Percentiles rank a stretch among this genome's conserved stretches.
These are phyloP conservation scores for Catotricha subobsoleta DNA, from an alignment of 2,888 invertebrate genomes.

Conservation along the genomic window DNA sequence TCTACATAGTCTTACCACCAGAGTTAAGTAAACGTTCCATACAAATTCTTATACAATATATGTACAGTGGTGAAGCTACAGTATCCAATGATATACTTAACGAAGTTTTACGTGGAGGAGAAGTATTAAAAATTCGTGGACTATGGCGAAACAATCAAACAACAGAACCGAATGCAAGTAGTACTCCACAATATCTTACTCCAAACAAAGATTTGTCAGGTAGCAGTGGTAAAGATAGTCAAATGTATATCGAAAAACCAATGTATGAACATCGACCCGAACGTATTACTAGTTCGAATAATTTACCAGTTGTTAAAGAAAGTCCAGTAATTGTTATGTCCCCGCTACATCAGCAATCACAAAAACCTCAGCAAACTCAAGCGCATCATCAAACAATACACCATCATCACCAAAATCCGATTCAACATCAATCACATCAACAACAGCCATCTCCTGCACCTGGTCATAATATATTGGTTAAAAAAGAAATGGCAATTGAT, in stretches of 20 bases:
- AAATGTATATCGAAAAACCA: neutral
- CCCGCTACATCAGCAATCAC: conserved; percentile 17
- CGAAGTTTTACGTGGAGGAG: conserved; percentile 63
- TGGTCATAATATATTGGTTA: neutral
- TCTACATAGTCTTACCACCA: conserved; percentile 59
- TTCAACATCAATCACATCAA: conserved; percentile 9
- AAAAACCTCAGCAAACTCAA: conserved; percentile 12
- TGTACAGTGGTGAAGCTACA: conserved; percentile 64
- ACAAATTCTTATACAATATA: conserved; percentile 66
- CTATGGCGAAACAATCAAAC: conserved; percentile 40
- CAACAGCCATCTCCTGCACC: neutral
- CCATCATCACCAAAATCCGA: conserved; percentile 9
- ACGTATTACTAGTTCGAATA: neutral
- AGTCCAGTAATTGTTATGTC: conserved; percentile 28
- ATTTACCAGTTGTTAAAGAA: conserved; percentile 17
- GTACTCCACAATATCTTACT: conserved; percentile 3
- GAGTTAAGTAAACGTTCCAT: conserved; percentile 64
- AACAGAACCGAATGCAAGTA: conserved; percentile 1
- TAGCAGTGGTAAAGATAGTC: neutral
- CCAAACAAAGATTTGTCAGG: neutral
- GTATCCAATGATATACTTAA: conserved; percentile 71
- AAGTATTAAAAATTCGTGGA: conserved; percentile 62
- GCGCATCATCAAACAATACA: conserved; percentile 13
- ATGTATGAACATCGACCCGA: conserved; percentile 2
- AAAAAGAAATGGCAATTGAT: conserved; percentile 5